Evolutionary conservation across 2,888 invertebrate species (phyloP), one percentile per base, ranked within the genome.

Genomic region (Morpho deidamia): DNA sequence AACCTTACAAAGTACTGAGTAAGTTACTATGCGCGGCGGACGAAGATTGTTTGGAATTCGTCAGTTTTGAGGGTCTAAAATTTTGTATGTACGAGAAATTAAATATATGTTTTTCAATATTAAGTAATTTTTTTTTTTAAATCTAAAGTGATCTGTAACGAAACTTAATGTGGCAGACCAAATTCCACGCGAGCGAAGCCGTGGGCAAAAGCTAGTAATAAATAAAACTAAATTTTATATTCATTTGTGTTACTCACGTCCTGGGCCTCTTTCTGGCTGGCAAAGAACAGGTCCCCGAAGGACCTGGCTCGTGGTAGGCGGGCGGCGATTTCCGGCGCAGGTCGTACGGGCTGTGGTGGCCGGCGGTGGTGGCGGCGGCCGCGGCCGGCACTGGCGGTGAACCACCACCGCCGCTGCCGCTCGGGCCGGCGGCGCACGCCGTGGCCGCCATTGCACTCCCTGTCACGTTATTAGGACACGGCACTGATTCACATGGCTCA

Each of bases 271-370:
- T 97, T 69, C 96, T 91, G 48, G 96, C 96, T 39, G 96, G 96
- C 78, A 96, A 90, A 91, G 95, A 77, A 93, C 92, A 92, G 40
- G 87, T 58, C 57, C 88, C 87, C 42, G 87, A 88, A 32, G 94
- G 93, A 58, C 94, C 93, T 52, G 94, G 94, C 65, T 93, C 94
- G 65, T 93, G 92, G 75, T 93, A 93, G 44, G 94, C 93, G 44
- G 95, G 87, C 62, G 90, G 95, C 64, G 94, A 95, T 86, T 97
- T 39, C 69, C 97, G 92, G 60, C 97, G 92, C 74, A 97, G 90
- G 81, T 97, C 97, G 78, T 97, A 97, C 2, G 97, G 97, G 64
- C 96, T 95, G 80, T 96, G 96, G 83, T 97, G 96, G 63, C 91
- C 91, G 62, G 90, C 82, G 92, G 71, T 96, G 93, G 83, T 95